Conservation (phyloP, 2,888 invertebrate species). For the Drosophila anomelani region DNA sequence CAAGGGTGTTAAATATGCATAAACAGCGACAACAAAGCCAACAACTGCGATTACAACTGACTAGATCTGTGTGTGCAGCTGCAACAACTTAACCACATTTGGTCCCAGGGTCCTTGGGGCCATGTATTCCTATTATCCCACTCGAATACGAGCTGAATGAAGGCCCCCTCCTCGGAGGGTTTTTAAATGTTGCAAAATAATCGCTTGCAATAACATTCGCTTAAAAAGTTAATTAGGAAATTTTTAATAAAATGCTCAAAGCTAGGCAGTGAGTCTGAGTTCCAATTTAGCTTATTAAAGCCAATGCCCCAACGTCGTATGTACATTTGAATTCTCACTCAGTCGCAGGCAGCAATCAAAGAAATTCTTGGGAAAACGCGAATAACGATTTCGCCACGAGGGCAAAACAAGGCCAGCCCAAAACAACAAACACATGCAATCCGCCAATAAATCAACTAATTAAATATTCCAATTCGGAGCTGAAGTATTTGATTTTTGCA, state of each 20-base stretch:
- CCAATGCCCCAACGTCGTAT: conserved; percentile 9
- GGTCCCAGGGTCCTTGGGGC: conserved; percentile 10
- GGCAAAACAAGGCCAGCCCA: conserved; percentile 46
- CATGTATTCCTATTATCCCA: background rate
- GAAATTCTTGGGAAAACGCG: conserved; percentile 22
- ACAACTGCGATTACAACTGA: conserved; percentile 47
- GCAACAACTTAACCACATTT: conserved; percentile 23
- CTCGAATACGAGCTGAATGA: background rate
- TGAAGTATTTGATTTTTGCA: conserved; percentile 64
- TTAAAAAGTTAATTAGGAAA: conserved; percentile 18
- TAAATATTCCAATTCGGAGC: conserved; percentile 67
- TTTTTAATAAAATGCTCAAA: background rate
- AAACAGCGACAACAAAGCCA: conserved; percentile 38
- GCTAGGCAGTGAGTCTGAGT: background rate
- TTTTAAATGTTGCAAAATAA: conserved; percentile 23
- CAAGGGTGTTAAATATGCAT: conserved; percentile 59
- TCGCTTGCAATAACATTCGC: conserved; percentile 11
- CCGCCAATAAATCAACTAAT: conserved; percentile 64
- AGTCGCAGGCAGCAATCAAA: conserved; percentile 9
- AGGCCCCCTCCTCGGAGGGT: background rate
- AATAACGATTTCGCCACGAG: conserved; percentile 22
- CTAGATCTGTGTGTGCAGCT: conserved; percentile 28
- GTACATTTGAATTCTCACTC: conserved; percentile 12
- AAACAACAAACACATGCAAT: conserved; percentile 38
- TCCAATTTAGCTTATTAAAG: conserved; percentile 10